Evolutionary conservation across 2,113 vertebrate species (phyloP).

Genomic region (Chionis minor): DNA sequence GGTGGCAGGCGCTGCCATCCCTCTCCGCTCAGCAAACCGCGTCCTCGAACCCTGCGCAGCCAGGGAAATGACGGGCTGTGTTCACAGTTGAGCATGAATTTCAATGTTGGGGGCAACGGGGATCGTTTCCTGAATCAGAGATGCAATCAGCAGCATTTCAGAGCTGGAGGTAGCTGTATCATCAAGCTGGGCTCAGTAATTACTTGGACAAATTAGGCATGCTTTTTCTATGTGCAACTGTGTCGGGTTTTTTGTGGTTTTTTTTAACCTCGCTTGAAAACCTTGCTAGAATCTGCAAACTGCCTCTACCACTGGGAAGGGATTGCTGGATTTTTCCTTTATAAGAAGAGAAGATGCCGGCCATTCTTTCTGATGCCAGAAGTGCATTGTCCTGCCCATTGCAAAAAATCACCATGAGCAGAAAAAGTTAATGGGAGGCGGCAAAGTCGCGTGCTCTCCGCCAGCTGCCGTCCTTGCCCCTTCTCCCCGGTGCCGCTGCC

Average conservation of each 20-base stretch:
- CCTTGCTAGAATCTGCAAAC: background rate
- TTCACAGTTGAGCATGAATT: accelerated
- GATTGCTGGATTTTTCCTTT: background rate
- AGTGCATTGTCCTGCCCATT: background rate
- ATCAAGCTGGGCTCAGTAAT: background rate
- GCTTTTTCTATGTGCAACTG: background rate
- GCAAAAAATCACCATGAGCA: background rate
- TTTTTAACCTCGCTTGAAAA: background rate
- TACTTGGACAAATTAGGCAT: slow-evolving; percentile 17
- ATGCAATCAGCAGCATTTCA: background rate
- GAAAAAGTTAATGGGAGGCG: background rate
- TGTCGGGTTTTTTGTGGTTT: background rate
- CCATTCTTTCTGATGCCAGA: background rate
- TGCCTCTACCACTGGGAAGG: background rate
- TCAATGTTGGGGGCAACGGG: background rate
- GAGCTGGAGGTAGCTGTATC: background rate
- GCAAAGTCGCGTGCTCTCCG: too few species aligned
- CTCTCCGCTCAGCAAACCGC: background rate
- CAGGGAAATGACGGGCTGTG: background rate
- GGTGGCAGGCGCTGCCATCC: accelerated
- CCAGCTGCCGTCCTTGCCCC: background rate
- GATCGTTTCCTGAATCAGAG: background rate
- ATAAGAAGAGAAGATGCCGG: background rate
- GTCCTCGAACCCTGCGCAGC: accelerated
- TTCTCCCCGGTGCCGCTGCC: accelerated